Evolutionary conservation across 35 echinoderm and acorn worm genomes (phyloP).

Genomic region (Eucidaris tribuloides): DNA sequence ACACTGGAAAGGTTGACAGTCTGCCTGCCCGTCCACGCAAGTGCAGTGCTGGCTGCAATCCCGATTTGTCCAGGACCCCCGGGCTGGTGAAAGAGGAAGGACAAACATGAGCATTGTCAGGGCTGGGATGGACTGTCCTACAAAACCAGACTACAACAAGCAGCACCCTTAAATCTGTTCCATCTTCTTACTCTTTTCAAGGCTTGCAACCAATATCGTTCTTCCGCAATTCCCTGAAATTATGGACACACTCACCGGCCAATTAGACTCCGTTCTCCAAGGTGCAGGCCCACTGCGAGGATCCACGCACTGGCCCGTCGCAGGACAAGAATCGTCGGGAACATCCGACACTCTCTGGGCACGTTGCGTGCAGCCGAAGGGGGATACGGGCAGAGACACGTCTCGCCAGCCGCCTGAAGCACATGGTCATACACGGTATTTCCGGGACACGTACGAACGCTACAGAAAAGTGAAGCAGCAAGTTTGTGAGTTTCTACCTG

Average conservation of each 20-base stretch:
- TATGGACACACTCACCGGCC: slow-evolving; percentile 22
- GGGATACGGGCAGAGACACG: neutral
- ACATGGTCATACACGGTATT: neutral
- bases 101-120: neutral
- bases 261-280: slow-evolving; percentile 53
- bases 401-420: slow-evolving; percentile 1
- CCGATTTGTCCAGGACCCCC: neutral
- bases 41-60: neutral
- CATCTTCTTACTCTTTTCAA: too few relatives aligned
- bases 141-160: too few relatives aligned
- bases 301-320: slow-evolving; percentile 58
- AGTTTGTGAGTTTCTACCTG: too few relatives aligned
- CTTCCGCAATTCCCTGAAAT: too few relatives aligned
- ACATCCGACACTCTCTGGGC: slow-evolving; percentile 64
- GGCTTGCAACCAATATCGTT: too few relatives aligned
- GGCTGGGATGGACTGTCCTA: too few relatives aligned
- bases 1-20: slow-evolving; percentile 14
- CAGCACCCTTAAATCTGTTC: too few relatives aligned
- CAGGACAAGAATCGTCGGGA: slow-evolving; percentile 21
- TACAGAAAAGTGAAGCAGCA: neutral
- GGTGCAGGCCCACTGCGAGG: slow-evolving; percentile 61
- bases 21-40: neutral
- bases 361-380: slow-evolving; percentile 4
- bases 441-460: neutral
- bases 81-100: neutral